phyloP scores from a whole-genome alignment of 2,113 vertebrate species.

The Eleginops maclovinus region DNA sequence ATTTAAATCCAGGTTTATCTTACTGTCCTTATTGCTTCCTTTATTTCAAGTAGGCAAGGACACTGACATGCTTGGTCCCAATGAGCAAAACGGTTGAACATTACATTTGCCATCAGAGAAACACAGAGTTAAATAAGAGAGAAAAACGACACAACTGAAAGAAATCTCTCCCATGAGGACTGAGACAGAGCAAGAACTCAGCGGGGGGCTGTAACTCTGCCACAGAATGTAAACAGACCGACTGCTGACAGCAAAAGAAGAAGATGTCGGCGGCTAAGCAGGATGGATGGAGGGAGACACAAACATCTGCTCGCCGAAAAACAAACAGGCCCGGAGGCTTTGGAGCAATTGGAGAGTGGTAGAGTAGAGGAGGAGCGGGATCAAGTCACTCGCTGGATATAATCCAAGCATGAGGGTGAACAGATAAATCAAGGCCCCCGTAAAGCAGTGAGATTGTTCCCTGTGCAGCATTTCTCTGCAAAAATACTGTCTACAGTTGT shows the following conservation, averaged over 20 bases:
- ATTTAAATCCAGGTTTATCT: slow-evolving; percentile 48
- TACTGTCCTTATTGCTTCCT: slow-evolving; percentile 20
- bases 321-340: slow-evolving; percentile 44
- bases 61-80: background rate
- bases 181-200: slow-evolving; percentile 1
- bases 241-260: slow-evolving; percentile 18
- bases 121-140: background rate
- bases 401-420: slow-evolving; percentile 24
- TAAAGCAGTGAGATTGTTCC: slow-evolving; percentile 3
- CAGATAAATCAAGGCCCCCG: slow-evolving; percentile 23
- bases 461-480: background rate
- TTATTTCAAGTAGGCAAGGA: background rate
- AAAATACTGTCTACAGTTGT: background rate
- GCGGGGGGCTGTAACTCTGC: slow-evolving; percentile 29
- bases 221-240: slow-evolving; percentile 36
- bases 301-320: slow-evolving; percentile 58
- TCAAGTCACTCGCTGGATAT: slow-evolving; percentile 46
- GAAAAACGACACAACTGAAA: background rate
- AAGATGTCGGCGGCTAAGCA: background rate
- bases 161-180: slow-evolving; percentile 1
- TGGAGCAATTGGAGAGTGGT: slow-evolving; percentile 24
- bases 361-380: slow-evolving; percentile 22
- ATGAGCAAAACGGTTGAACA: background rate
- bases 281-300: slow-evolving; percentile 42
- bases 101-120: slow-evolving; percentile 20